phyloP scores from a whole-genome alignment of 2,888 invertebrate species.

The Heliconius sara region DNA sequence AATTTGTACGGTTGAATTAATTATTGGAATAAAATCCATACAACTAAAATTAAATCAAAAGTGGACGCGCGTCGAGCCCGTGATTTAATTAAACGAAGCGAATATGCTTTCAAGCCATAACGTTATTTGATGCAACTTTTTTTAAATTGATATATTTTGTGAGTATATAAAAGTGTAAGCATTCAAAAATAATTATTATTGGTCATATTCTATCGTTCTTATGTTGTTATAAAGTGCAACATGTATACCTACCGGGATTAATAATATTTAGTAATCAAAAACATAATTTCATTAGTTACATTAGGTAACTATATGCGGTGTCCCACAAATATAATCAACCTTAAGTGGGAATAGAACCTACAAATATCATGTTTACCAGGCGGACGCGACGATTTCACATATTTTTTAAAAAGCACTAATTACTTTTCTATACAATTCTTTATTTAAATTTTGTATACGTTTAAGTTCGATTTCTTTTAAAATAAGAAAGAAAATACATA shows the following conservation, averaged over 20 bases:
- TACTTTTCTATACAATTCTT: no score
- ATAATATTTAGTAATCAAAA: no score
- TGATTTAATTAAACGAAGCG: slow-evolving; percentile 35
- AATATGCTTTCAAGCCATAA: slow-evolving; percentile 16
- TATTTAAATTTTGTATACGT: neutral
- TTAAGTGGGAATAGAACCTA: no score
- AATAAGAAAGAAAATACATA: neutral
- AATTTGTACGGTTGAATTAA: slow-evolving; percentile 19
- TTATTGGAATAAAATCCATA: slow-evolving; percentile 29
- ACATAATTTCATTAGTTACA: no score
- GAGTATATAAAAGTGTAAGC: neutral
- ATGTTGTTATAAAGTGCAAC: no score
- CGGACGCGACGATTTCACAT: no score
- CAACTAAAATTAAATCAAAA: slow-evolving; percentile 22
- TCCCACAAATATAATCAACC: no score
- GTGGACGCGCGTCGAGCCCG: slow-evolving; percentile 16
- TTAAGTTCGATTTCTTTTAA: neutral
- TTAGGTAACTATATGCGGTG: no score
- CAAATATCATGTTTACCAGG: no score
- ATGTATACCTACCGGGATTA: no score
- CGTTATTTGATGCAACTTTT: slow-evolving; percentile 3
- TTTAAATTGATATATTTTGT: neutral
- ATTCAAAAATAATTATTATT: neutral
- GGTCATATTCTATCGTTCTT: no score
- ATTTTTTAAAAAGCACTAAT: no score